Evolutionary conservation across 2,888 invertebrate species (phyloP).

Genomic region (Cyclophora punctaria): DNA sequence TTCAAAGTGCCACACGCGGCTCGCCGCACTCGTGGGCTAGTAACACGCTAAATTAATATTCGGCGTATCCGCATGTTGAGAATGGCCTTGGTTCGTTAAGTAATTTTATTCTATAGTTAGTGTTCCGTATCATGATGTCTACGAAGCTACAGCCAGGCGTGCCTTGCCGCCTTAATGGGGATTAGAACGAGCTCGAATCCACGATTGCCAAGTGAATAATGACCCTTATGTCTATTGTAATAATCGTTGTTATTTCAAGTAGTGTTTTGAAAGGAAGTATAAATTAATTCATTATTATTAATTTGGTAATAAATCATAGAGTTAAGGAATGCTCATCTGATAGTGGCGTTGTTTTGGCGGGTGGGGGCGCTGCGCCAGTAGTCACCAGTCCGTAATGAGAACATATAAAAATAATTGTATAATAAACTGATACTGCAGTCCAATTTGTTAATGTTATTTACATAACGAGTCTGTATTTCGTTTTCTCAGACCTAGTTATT

Average conservation of each 20-base stretch:
- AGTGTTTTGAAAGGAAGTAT: neutral
- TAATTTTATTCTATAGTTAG: slow-evolving; percentile 59
- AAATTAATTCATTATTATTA: no score
- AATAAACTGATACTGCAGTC: neutral
- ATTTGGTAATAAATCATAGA: no score
- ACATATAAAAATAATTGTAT: no score
- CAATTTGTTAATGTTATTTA: slow-evolving; percentile 16
- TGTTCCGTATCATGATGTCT: slow-evolving; percentile 59
- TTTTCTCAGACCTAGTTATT: slow-evolving; percentile 52
- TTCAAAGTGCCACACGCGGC: neutral
- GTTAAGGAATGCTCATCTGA: no score
- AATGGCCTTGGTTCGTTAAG: slow-evolving; percentile 55
- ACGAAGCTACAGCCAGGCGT: slow-evolving; percentile 33
- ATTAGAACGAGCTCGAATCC: slow-evolving; percentile 16
- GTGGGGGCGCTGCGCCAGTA: no score
- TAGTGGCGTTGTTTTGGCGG: neutral
- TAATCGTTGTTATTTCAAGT: neutral
- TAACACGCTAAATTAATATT: slow-evolving; percentile 48
- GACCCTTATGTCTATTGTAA: slow-evolving; percentile 1
- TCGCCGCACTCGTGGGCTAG: slow-evolving; percentile 35
- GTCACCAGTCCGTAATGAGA: no score
- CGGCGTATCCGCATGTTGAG: slow-evolving; percentile 54
- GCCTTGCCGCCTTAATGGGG: slow-evolving; percentile 30
- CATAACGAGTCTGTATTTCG: slow-evolving; percentile 23
- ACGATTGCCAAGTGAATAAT: slow-evolving; percentile 7